A percentile compares a stretch with the other conserved stretches of the same genome.
phyloP scores from a whole-genome alignment of 2,888 invertebrate species.

The Scotopteryx bipunctaria region DNA sequence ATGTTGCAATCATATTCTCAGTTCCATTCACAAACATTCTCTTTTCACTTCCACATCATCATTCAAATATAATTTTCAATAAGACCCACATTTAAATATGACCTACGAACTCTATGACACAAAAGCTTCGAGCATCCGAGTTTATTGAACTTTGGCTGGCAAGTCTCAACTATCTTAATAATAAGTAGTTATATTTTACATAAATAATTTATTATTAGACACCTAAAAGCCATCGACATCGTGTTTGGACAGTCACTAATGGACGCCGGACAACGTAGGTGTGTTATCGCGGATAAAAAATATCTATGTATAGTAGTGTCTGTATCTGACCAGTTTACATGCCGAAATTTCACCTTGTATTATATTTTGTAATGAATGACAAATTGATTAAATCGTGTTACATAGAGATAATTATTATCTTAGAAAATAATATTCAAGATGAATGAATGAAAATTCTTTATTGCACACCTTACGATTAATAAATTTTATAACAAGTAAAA shows the following conservation, averaged over 20 bases:
- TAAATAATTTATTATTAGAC: constrained; percentile 48
- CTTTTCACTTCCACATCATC: neutral
- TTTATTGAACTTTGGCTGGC: constrained; percentile 24
- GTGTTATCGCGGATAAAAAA: constrained; percentile 43
- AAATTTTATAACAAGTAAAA: too few relatives aligned
- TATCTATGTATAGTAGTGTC: constrained; percentile 37
- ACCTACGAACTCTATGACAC: constrained; percentile 29
- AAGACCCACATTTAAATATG: constrained; percentile 11
- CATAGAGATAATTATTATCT: too few relatives aligned
- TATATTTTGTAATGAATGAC: neutral
- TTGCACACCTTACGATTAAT: too few relatives aligned
- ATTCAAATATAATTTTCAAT: neutral
- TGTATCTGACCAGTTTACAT: constrained; percentile 32
- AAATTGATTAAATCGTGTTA: too few relatives aligned
- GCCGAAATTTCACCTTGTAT: constrained; percentile 13
- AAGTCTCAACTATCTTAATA: constrained; percentile 19
- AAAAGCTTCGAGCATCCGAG: constrained; percentile 15
- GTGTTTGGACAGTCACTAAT: constrained; percentile 58
- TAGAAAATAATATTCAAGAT: too few relatives aligned
- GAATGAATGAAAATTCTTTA: too few relatives aligned
- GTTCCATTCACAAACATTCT: neutral
- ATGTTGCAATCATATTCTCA: neutral
- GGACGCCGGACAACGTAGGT: constrained; percentile 44
- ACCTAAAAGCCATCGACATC: constrained; percentile 54
- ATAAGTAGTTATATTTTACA: constrained; percentile 26